Evolutionary conservation across 30 jellyfish, hydroid and myxozoan species (phyloP).

Genomic region (Cassiopea xamachana): DNA sequence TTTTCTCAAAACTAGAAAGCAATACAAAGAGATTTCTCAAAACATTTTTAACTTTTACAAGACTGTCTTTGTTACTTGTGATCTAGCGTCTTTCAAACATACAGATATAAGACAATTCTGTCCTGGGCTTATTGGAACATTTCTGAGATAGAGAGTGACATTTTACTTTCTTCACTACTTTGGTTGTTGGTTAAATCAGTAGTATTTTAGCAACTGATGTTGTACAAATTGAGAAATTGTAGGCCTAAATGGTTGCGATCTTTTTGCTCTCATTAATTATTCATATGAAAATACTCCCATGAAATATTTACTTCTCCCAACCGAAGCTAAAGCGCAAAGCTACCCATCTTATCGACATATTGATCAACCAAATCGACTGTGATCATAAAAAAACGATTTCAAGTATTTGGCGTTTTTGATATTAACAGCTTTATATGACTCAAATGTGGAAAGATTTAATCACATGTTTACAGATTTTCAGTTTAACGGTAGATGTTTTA

Average conservation of each 20-base stretch:
- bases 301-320: not conserved
- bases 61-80: not conserved
- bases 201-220: not conserved
- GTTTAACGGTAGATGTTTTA: too few species aligned
- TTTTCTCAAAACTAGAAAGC: not conserved
- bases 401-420: too few species aligned
- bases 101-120: not conserved
- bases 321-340: not conserved
- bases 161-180: too few species aligned
- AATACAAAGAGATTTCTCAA: not conserved
- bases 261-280: not conserved
- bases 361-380: not conserved
- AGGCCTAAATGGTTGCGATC: not conserved
- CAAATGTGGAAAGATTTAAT: too few species aligned
- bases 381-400: too few species aligned
- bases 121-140: too few species aligned
- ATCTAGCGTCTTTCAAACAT: not conserved
- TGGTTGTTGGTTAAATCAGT: not conserved
- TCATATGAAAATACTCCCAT: not conserved
- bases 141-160: not conserved
- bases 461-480: too few species aligned
- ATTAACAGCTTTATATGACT: too few species aligned
- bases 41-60: not conserved
- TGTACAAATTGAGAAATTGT: not conserved
- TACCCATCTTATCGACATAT: not conserved